Evolutionary conservation across 2,797 vertebrate genomes (phyloP).

Genomic region (Limnodromus scolopaceus): DNA sequence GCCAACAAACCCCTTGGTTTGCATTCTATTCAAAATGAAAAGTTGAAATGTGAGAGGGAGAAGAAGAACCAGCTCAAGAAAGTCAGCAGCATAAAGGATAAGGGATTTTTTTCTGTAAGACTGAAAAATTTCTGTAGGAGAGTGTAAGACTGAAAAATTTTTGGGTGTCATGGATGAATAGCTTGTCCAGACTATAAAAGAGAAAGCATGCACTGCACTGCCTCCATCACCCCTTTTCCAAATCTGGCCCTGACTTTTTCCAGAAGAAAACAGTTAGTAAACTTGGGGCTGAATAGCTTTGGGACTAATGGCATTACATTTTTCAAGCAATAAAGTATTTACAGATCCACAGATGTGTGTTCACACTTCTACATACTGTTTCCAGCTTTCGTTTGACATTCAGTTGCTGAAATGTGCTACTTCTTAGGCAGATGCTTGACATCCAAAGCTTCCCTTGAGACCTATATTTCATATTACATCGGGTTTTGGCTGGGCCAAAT

Average conservation of each 20-base stretch:
- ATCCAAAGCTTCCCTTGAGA: constrained; percentile 15
- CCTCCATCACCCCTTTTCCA: neutral
- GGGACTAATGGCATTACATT: neutral
- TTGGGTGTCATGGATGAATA: neutral
- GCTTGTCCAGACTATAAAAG: neutral
- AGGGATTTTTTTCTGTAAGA: neutral
- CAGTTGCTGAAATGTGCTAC: constrained; percentile 35
- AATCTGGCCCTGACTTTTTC: neutral
- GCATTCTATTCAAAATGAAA: neutral
- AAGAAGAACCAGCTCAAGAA: neutral
- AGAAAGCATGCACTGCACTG: neutral
- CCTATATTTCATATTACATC: neutral
- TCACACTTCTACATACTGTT: constrained; percentile 24
- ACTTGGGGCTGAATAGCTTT: neutral
- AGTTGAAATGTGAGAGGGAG: neutral
- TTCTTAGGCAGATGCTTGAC: constrained; percentile 19
- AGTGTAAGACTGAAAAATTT: neutral
- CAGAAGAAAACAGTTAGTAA: constrained; percentile 3
- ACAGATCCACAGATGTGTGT: constrained; percentile 32
- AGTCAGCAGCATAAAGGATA: neutral
- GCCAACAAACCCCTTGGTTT: neutral
- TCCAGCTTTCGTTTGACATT: neutral
- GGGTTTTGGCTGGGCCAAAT: neutral
- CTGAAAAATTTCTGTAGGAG: neutral
- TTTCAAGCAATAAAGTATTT: constrained; percentile 36